These are phyloP conservation scores for Tiaroga cobitis DNA, from an alignment of 2,797 vertebrate genomes.

Conservation along the genomic window DNA sequence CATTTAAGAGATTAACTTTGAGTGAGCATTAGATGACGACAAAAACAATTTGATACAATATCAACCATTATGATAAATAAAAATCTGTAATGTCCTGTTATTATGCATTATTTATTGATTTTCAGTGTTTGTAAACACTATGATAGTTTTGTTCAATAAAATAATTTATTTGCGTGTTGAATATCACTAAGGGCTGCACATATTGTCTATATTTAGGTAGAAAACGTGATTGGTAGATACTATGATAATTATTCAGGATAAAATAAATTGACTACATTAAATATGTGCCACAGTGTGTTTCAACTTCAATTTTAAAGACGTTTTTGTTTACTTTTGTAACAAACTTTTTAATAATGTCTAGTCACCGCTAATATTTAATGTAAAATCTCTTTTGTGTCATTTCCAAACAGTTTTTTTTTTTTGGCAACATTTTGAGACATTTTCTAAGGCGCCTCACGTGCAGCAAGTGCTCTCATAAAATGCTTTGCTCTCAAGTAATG, in stretches of 20 bases:
- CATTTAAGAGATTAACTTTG: not conserved
- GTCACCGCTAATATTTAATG: not conserved
- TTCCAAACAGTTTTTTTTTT: not conserved
- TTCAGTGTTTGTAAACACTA: not conserved
- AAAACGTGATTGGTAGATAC: not conserved
- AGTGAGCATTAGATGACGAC: not conserved
- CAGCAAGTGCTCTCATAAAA: not conserved
- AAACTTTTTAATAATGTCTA: not conserved
- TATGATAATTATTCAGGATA: not conserved
- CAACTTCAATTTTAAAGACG: not conserved
- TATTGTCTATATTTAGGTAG: not conserved
- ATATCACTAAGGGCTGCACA: not conserved
- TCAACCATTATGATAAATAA: not conserved
- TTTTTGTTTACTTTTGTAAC: not conserved
- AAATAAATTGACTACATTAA: not conserved
- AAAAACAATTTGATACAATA: not conserved
- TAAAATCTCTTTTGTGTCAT: not conserved
- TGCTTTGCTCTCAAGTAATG: constrained; percentile 26
- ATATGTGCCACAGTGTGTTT: not conserved
- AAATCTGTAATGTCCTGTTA: not conserved
- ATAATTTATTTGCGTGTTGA: not conserved
- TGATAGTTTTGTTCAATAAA: not conserved
- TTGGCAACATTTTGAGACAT: not conserved
- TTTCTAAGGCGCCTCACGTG: constrained; percentile 28
- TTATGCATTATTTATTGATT: not conserved